A percentile compares a stretch with the other conserved stretches of the same genome.
Conservation (phyloP, 2,113 vertebrate species). For the Eidolon helvum region DNA sequence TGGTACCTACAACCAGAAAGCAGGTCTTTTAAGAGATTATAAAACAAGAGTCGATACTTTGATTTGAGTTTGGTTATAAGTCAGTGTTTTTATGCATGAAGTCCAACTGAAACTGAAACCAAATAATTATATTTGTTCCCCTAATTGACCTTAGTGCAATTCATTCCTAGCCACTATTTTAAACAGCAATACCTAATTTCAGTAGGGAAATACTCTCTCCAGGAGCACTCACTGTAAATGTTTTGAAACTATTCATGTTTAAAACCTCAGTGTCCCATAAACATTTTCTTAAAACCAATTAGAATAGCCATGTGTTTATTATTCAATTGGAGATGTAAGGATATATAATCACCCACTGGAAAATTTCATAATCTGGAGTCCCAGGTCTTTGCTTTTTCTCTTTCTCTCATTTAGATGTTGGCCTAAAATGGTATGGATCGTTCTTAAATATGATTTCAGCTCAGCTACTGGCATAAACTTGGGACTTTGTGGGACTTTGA, state of each 20-base stretch:
- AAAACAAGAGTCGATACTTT: neutral
- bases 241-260: neutral
- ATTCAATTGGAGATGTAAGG: neutral
- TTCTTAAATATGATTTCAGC: constrained; percentile 41
- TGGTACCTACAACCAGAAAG: neutral
- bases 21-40: neutral
- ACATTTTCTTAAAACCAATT: neutral
- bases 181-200: neutral
- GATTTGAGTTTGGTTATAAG: neutral
- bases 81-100: neutral
- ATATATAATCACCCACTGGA: neutral
- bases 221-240: neutral
- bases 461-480: neutral
- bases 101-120: neutral
- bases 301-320: neutral
- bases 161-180: neutral
- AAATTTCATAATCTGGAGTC: neutral
- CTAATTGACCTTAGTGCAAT: neutral
- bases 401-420: constrained; percentile 40
- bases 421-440: neutral
- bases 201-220: neutral
- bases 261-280: neutral
- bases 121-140: neutral
- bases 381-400: neutral
- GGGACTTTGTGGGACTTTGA: neutral